Conservation (phyloP, 37 sponge, comb jelly and placozoan species). For the Axinella damicornis region DNA sequence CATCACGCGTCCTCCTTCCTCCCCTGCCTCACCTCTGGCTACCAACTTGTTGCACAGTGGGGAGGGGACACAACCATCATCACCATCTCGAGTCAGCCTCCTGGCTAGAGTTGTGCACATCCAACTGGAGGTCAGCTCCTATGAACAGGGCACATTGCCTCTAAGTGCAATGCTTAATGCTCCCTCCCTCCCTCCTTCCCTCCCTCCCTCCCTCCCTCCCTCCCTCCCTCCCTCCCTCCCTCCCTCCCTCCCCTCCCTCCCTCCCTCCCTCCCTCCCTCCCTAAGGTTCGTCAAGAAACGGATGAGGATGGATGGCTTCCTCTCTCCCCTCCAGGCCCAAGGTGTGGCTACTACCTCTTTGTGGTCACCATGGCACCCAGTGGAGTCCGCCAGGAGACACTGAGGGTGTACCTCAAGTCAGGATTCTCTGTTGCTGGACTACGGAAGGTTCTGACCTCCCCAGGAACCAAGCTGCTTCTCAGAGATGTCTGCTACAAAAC, state of each 20-base stretch:
- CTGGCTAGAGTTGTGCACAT: conserved; percentile 9
- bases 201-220: not conserved
- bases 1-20: too few relatives aligned
- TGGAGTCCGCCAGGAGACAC: not conserved
- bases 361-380: conserved; percentile 1
- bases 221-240: not conserved
- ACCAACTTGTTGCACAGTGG: not conserved
- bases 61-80: too few relatives aligned
- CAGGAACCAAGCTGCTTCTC: conserved; percentile 16
- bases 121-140: conserved; percentile 5
- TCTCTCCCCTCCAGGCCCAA: not conserved
- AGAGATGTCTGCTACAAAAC: conserved; percentile 14
- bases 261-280: not conserved
- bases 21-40: not conserved
- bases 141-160: not conserved
- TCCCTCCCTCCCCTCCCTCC: not conserved
- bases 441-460: conserved; percentile 5
- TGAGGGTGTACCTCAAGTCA: conserved; percentile 33
- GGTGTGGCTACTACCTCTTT: not conserved
- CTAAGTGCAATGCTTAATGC: not conserved
- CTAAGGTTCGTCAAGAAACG: too few relatives aligned
- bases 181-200: not conserved
- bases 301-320: not conserved
- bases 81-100: not conserved
- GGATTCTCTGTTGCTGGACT: conserved; percentile 23